Evolutionary conservation across 2,888 invertebrate species (phyloP), one percentile per base, ranked within the genome.

Genomic region (Erebia ligea): DNA sequence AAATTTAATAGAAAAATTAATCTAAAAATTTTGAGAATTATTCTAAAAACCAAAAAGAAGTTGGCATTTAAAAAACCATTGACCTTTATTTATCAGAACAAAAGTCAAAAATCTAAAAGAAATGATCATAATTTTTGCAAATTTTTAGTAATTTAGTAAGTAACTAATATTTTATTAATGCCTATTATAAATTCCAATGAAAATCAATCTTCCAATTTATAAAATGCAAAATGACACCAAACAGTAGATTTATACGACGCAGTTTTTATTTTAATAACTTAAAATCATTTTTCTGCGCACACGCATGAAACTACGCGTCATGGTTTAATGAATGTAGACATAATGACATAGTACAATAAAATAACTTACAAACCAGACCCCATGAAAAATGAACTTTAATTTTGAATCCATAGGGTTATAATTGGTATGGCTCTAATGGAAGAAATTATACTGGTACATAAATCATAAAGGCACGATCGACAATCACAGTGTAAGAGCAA

Each of bases 381-480:
- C 68, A 50, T 54, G 50, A n/a, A 70, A 67, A 70, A 45, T 17
- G 10, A 58, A 66, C 65, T 66, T 56, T 62, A 65, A 6, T 1
- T 0, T 6, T 0, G 15, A 5, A 0, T 4, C 0, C 8, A 63
- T 75, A 76, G n/a, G 59, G 68, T 71, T 67, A 9, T 17, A 59
- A 58, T 50, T 70, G 64, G 8, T 10, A 6, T 15, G 5, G 21
- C 6, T 6, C 11, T 17, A 25, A 56, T 25, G 19, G 58, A 71
- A 73, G 64, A 75, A 73, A 77, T 74, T 76, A 73, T 76, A 69
- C 75, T 69, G 68, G 70, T 68, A 75, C 74, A 78, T 79, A 78
- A 77, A 79, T 78, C 79, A 78, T 76, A 73, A 69, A 74, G 73
- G 74, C 74, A 74, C 76, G 75, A 79, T 77, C 75, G 74, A 75